These are phyloP conservation scores for Periplaneta americana DNA, from an alignment of 1,140 invertebrate species.

Conservation along the genomic window DNA sequence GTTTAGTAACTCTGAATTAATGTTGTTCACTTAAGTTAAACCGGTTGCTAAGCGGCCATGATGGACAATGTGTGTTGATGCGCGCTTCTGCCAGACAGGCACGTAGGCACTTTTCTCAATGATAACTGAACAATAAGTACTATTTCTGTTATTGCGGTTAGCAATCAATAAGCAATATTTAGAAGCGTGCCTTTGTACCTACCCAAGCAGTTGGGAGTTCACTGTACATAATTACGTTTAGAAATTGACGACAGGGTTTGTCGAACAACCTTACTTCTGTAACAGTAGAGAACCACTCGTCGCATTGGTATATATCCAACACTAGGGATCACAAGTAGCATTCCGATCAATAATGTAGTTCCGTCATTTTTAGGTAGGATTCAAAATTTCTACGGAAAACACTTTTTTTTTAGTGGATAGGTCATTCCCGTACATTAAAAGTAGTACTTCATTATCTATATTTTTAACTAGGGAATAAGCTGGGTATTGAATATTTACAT, in stretches of 20 bases:
- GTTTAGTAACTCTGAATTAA: not conserved
- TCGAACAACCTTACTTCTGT: not conserved
- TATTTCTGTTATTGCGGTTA: not conserved
- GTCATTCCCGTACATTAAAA: too few relatives aligned
- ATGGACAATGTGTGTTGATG: conserved; percentile 1
- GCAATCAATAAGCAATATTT: not conserved
- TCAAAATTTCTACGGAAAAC: too few relatives aligned
- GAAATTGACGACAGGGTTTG: not conserved
- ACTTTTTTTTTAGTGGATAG: too few relatives aligned
- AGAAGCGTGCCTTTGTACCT: not conserved
- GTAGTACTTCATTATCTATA: too few relatives aligned
- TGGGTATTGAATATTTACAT: too few relatives aligned
- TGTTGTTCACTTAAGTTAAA: not conserved
- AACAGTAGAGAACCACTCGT: not conserved
- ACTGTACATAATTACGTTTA: too few relatives aligned
- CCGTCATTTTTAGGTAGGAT: too few relatives aligned
- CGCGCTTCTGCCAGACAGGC: not conserved
- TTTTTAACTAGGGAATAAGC: too few relatives aligned
- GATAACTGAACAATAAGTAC: not conserved
- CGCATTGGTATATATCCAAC: not conserved
- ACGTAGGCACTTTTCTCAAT: not conserved
- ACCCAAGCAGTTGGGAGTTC: not conserved
- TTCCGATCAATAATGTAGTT: not conserved
- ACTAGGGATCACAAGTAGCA: not conserved
- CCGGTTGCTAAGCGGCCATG: conserved; percentile 13